Evolutionary conservation across 2,113 vertebrate species (phyloP), one percentile per base, ranked within the genome.

Genomic region (Ptilorrhoa leucosticta): DNA sequence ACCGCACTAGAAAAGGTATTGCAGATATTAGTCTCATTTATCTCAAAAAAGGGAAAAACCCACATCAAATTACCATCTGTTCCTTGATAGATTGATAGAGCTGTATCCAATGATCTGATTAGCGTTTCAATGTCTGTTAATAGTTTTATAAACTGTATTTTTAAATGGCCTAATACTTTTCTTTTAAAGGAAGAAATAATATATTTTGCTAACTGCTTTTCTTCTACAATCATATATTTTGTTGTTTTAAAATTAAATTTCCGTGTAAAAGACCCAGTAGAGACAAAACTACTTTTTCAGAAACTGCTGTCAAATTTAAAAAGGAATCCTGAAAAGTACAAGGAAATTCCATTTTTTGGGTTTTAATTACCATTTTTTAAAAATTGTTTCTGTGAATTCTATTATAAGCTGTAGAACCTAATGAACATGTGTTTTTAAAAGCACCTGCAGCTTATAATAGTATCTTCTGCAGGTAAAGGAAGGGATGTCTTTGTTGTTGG

Each of bases 1-100:
- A 95, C 95, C 42, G 96, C 94, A 15, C 90, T 99, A 51, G 97
- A 98, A 93, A 99, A 99, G 98, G 99, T 99, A 97, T 84, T 79
- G 30, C 40, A 65, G n/a, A n/a, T 86, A 42, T 27, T 78, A 18
- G 10, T 75, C n/a, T 93, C 11, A 24, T 50, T 87, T 39, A 16
- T 33, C 47, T 77, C 15, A 60, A 1, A 2, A 42, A 35, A 75
- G 12, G 30, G 30, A 15, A 66, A 87, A 70, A 53, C 10, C 14
- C 27, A 20, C 48, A 44, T 39, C 23, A 88, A 51, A 75, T 64
- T 35, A 68, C 33, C 51, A 19, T 58, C 65, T 79, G 47, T 54
- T 51, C 14, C 14, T 24, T 68, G 45, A 31, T 53, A 21, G 28
- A 64, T 42, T 54, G 33, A 47, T 30, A 54, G 33, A 66, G 60